A percentile compares a stretch with the other conserved stretches of the same genome.
Evolutionary conservation across 2,888 invertebrate genomes (phyloP).

Genomic region (Callimorpha dominula): DNA sequence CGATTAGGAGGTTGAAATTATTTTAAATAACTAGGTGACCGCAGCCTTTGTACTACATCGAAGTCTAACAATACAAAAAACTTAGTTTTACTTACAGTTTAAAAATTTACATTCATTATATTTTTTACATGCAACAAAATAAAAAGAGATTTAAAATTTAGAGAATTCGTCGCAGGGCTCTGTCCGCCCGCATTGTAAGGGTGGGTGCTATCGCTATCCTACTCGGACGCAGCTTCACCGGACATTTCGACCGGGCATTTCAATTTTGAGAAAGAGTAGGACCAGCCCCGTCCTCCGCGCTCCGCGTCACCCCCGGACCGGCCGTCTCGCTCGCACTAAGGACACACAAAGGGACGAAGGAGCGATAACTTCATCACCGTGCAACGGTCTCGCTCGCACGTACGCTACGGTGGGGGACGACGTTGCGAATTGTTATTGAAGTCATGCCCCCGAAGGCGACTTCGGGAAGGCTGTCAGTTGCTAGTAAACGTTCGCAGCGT

Average conservation of each 20-base stretch:
- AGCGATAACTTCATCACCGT: constrained; percentile 87
- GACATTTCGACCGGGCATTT: constrained; percentile 88
- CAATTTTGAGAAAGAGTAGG: constrained; percentile 88
- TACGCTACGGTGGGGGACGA: constrained; percentile 85
- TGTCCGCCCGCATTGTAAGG: constrained; percentile 85
- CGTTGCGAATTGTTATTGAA: constrained; percentile 88
- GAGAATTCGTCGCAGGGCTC: constrained; percentile 82
- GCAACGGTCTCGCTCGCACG: constrained; percentile 83
- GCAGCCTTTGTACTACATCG: constrained; percentile 34
- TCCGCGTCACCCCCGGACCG: constrained; percentile 64
- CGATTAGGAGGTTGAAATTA: constrained; percentile 53
- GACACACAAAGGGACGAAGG: constrained; percentile 88
- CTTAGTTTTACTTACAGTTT: constrained; percentile 32
- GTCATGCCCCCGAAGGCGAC: constrained; percentile 87
- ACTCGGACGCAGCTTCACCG: constrained; percentile 87
- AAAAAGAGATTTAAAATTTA: constrained; percentile 81
- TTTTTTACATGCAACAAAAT: constrained; percentile 57
- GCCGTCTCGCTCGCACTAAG: constrained; percentile 81
- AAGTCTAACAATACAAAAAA: constrained; percentile 23
- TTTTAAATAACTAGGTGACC: constrained; percentile 57
- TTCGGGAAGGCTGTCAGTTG: constrained; percentile 87
- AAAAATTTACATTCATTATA: constrained; percentile 32
- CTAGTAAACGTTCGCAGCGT: constrained; percentile 84
- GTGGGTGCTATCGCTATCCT: constrained; percentile 85
- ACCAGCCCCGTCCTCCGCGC: constrained; percentile 77